Evolutionary conservation across 1,140 invertebrate species (phyloP).

Genomic region (Laupala kohalensis): DNA sequence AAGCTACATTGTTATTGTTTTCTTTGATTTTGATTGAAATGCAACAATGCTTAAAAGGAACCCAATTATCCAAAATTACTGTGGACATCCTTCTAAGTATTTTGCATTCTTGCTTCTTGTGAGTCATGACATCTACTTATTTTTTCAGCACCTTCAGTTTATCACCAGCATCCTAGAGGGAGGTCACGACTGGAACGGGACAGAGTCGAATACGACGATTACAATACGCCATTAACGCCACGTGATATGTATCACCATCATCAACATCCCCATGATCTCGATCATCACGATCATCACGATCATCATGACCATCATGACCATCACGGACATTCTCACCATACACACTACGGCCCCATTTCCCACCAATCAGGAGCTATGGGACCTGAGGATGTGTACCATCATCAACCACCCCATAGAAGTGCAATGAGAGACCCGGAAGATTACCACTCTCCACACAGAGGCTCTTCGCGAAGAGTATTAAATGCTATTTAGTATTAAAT

Average conservation of each 20-base stretch:
- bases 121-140: neutral
- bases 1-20: neutral
- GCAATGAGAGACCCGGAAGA: constrained; percentile 23
- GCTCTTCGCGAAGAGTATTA: constrained; percentile 33
- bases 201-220: constrained; percentile 29
- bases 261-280: constrained; percentile 15
- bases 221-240: constrained; percentile 15
- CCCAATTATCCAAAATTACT: neutral
- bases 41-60: neutral
- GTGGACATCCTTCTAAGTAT: neutral
- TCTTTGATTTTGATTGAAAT: neutral
- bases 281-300: constrained; percentile 16
- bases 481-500: constrained; percentile 33
- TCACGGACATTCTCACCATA: constrained; percentile 16
- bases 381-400: constrained; percentile 11
- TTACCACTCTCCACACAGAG: constrained; percentile 33
- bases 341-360: constrained; percentile 17
- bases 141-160: constrained; percentile 17
- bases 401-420: constrained; percentile 4
- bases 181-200: constrained; percentile 27
- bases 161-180: constrained; percentile 17
- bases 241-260: constrained; percentile 7
- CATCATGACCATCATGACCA: constrained; percentile 14
- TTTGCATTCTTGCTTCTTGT: neutral
- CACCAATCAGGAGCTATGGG: constrained; percentile 17